Conservation (phyloP, 2,797 vertebrate genomes). For the Urocyon cinereoargenteus region DNA sequence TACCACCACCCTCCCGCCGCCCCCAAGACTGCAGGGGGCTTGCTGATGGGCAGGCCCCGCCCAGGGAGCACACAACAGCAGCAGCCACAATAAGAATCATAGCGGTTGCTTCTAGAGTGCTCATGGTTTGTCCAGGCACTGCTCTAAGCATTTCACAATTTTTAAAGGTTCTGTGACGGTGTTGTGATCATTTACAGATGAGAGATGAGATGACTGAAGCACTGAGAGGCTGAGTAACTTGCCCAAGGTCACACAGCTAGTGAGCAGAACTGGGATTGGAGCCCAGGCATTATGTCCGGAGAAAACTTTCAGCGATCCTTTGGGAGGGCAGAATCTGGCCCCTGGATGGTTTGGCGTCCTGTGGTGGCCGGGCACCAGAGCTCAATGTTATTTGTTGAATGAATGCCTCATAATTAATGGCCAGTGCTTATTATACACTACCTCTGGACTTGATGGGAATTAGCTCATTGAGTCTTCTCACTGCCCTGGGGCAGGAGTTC, state of each 20-base stretch:
- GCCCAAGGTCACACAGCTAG: constrained; percentile 36
- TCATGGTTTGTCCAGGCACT: not conserved
- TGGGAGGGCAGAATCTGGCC: not conserved
- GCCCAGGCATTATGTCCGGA: not conserved
- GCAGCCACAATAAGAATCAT: not conserved
- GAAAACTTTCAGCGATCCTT: not conserved
- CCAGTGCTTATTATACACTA: not conserved
- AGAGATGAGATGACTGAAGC: not conserved
- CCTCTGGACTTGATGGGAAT: not conserved
- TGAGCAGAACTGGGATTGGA: not conserved
- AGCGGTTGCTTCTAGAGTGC: not conserved
- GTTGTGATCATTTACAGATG: not conserved
- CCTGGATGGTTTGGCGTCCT: not conserved
- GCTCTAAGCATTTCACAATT: not conserved
- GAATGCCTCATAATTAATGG: not conserved
- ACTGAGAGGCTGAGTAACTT: not conserved
- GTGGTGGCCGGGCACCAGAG: not conserved
- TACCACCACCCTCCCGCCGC: too few species aligned
- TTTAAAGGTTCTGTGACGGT: not conserved
- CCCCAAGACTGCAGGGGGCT: not conserved
- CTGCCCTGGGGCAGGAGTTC: not conserved
- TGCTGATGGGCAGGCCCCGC: not conserved
- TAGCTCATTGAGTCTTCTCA: not conserved
- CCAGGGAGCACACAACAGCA: not conserved
- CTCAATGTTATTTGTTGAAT: not conserved